Evolutionary conservation across 2,888 invertebrate species (phyloP).

Genomic region (Macrophya alboannulata): DNA sequence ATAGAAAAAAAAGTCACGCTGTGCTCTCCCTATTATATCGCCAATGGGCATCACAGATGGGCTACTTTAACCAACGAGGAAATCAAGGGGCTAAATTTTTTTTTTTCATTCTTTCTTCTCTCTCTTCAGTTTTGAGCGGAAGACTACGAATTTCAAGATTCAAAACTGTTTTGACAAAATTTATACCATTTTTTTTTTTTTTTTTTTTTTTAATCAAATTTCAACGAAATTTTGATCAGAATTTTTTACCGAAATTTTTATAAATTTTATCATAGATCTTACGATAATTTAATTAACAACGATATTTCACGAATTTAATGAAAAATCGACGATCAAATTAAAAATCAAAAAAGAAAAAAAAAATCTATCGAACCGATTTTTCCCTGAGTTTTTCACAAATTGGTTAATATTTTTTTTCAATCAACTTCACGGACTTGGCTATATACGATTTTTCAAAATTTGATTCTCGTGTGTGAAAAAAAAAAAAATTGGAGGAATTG

Average conservation of each 20-base stretch:
- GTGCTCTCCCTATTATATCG: slow-evolving; percentile 56
- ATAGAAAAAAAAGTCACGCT: slow-evolving; percentile 71
- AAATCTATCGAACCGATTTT: too few species aligned
- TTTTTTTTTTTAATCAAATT: neutral
- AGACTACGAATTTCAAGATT: neutral
- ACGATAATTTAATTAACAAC: too few species aligned
- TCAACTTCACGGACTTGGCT: too few species aligned
- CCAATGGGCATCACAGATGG: slow-evolving; percentile 48
- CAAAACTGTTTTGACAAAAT: neutral
- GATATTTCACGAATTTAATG: too few species aligned
- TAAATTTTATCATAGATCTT: too few species aligned
- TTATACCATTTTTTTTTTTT: neutral
- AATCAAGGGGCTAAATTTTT: slow-evolving; percentile 21
- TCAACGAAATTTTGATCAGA: too few species aligned
- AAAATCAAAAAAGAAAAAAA: too few species aligned
- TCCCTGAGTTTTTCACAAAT: too few species aligned
- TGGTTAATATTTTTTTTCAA: too few species aligned
- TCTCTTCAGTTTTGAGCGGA: neutral
- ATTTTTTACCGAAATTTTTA: too few species aligned
- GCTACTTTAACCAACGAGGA: slow-evolving; percentile 6
- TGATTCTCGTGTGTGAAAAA: neutral
- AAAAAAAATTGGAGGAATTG: neutral
- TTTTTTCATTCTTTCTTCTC: neutral
- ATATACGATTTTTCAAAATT: neutral
- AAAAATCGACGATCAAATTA: too few species aligned